A percentile compares a stretch with the other conserved stretches of the same genome.
These are phyloP conservation scores for Calonectris borealis DNA, from an alignment of 2,113 vertebrate genomes.

Conservation along the genomic window DNA sequence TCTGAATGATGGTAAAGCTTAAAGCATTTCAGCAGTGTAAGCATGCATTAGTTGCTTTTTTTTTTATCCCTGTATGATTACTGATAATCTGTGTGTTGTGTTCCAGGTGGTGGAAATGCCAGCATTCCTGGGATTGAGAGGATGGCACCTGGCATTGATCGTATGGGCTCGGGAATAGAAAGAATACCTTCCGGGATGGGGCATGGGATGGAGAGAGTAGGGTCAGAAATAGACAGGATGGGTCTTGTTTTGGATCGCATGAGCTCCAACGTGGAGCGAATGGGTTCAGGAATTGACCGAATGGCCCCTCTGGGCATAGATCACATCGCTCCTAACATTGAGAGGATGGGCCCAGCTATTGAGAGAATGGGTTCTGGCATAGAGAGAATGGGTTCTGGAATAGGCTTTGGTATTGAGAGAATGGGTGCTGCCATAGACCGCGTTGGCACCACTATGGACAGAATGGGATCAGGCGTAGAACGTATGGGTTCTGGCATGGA, in stretches of 20 bases:
- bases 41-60: background rate
- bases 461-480: conserved; percentile 83
- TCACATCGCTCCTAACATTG: conserved; percentile 85
- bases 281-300: conserved; percentile 84
- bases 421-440: conserved; percentile 88
- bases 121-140: conserved; percentile 77
- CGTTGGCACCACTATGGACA: conserved; percentile 80
- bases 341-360: conserved; percentile 86
- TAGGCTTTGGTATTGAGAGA: conserved; percentile 89
- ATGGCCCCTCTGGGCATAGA: conserved; percentile 88
- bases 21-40: background rate
- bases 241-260: conserved; percentile 92
- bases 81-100: background rate
- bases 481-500: conserved; percentile 86
- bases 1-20: background rate
- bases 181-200: conserved; percentile 82
- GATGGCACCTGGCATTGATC: conserved; percentile 87
- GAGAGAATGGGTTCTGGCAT: conserved; percentile 87
- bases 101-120: conserved; percentile 75
- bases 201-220: conserved; percentile 86
- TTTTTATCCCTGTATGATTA: too few species aligned
- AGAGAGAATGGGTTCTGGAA: conserved; percentile 87
- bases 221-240: conserved; percentile 89
- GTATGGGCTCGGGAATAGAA: conserved; percentile 84
- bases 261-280: conserved; percentile 80